phyloP scores from a whole-genome alignment of 2,113 vertebrate genomes.

The Amblyornis subalaris region DNA sequence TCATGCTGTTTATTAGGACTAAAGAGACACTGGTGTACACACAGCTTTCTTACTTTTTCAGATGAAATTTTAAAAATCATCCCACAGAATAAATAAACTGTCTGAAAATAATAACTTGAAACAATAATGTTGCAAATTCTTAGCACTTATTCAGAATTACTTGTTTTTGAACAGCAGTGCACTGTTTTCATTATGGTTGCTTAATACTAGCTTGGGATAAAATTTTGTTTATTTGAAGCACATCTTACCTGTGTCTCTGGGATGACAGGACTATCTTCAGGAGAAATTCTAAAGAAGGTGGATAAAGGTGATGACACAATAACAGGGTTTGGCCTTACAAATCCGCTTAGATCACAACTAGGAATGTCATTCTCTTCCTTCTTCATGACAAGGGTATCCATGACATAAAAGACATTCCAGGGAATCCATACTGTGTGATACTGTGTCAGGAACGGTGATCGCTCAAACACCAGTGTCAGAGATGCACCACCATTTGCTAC shows the following conservation, averaged over 20 bases:
- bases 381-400: conserved; percentile 98
- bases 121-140: background rate
- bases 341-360: conserved; percentile 91
- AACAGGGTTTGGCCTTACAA: conserved; percentile 86
- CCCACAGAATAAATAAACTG: background rate
- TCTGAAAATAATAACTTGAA: background rate
- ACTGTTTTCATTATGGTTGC: background rate
- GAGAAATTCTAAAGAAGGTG: conserved; percentile 89
- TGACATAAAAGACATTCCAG: conserved; percentile 95
- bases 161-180: background rate
- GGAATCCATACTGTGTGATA: conserved; percentile 94
- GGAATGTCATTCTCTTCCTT: conserved; percentile 92
- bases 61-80: background rate
- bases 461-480: conserved; percentile 89
- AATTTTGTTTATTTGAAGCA: background rate
- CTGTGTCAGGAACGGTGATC: conserved; percentile 87
- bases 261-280: conserved; percentile 91
- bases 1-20: background rate
- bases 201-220: background rate
- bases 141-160: background rate
- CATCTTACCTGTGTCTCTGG: conserved; percentile 92
- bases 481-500: conserved; percentile 92
- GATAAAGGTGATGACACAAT: conserved; percentile 92
- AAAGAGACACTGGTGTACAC: background rate
- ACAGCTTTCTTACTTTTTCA: background rate